Percentiles rank a stretch among this genome's conserved stretches.
Evolutionary conservation across 2,888 invertebrate genomes (phyloP).

Genomic region (Cylloceria caligata): DNA sequence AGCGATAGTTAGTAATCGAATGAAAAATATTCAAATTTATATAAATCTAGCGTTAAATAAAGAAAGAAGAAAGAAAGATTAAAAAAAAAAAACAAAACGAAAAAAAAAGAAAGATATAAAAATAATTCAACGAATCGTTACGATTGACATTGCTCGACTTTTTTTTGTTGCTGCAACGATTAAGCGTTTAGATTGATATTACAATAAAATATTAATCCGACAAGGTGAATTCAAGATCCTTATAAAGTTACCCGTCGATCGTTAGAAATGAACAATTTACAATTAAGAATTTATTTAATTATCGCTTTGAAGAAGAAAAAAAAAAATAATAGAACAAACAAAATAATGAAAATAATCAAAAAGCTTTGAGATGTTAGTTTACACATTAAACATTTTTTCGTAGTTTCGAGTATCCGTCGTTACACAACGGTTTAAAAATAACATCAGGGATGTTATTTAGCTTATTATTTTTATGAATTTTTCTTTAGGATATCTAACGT

Average conservation of each 20-base stretch:
- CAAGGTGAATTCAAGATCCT: conserved; percentile 15
- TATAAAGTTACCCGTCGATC: conserved; percentile 36
- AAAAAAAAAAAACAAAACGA: background rate
- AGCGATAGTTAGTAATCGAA: conserved; percentile 59
- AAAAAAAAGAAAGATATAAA: conserved; percentile 12
- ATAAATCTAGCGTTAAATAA: conserved; percentile 44
- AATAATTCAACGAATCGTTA: conserved; percentile 39
- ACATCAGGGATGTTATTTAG: conserved; percentile 52
- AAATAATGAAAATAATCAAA: conserved; percentile 67
- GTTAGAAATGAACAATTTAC: conserved; percentile 45
- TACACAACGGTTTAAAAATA: conserved; percentile 64
- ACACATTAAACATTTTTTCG: conserved; percentile 42
- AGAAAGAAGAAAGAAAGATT: too few relatives aligned
- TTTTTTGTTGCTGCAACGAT: conserved; percentile 59
- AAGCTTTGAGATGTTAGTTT: conserved; percentile 58
- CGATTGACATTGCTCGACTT: conserved; percentile 43
- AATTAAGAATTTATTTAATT: conserved; percentile 54
- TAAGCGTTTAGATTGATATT: conserved; percentile 48
- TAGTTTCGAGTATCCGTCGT: conserved; percentile 53
- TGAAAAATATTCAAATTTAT: conserved; percentile 55
- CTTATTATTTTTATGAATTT: too few relatives aligned
- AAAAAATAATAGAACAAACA: too few relatives aligned
- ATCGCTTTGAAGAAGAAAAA: conserved; percentile 54
- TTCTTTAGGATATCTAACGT: conserved; percentile 58
- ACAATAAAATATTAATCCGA: conserved; percentile 55